Percentiles rank a stretch among this genome's conserved stretches.
These are phyloP conservation scores for Tapirus indicus DNA, from an alignment of 2,797 vertebrate genomes.

Conservation along the genomic window DNA sequence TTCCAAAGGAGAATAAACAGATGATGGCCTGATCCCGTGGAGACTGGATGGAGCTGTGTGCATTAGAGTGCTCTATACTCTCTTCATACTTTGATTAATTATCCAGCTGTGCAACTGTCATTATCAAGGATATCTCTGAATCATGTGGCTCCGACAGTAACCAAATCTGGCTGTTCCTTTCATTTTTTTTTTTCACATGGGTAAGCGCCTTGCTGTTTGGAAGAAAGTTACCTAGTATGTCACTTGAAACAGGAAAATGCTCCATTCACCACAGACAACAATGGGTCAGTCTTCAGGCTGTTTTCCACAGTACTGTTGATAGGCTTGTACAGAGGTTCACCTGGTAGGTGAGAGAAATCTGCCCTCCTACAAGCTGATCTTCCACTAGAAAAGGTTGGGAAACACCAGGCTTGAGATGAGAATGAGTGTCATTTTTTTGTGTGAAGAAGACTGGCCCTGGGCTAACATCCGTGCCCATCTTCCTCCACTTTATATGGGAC, in stretches of 20 bases:
- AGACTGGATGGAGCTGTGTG: constrained; percentile 86
- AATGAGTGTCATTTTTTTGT: not conserved
- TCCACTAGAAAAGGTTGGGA: not conserved
- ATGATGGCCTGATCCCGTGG: constrained; percentile 85
- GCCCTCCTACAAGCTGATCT: constrained; percentile 11
- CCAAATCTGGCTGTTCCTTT: constrained; percentile 86
- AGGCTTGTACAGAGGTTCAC: not conserved
- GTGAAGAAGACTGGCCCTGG: no score
- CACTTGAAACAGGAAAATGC: constrained; percentile 74
- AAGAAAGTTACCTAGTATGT: constrained; percentile 77
- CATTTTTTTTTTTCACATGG: constrained; percentile 65
- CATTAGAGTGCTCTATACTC: constrained; percentile 84
- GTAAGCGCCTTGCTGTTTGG: constrained; percentile 82
- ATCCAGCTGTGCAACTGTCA: constrained; percentile 85
- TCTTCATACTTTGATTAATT: constrained; percentile 89
- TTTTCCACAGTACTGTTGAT: not conserved
- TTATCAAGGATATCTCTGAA: constrained; percentile 86
- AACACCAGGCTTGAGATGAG: not conserved
- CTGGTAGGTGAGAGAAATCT: not conserved
- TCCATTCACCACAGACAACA: constrained; percentile 53
- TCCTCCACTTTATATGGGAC: no score
- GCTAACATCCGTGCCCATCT: no score
- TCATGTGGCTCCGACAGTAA: constrained; percentile 85
- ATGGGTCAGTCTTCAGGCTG: constrained; percentile 36
- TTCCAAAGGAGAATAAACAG: constrained; percentile 88